Base-by-base conservation (phyloP, 2,888 invertebrate species). In the Atrina japonica region DNA sequence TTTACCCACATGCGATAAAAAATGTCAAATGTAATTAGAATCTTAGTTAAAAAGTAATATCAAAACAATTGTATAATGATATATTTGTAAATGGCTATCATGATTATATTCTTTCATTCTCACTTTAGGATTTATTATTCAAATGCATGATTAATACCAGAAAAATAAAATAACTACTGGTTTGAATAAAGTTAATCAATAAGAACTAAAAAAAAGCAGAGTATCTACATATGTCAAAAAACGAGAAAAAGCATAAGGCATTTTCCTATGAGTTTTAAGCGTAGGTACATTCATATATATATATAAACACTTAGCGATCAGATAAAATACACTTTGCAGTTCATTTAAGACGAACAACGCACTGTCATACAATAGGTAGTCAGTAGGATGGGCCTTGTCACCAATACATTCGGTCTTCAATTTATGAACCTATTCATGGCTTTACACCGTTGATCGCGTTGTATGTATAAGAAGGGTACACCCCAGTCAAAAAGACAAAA, bases 361-460 rank as follows among this genome's bases (percentile, higher is more conserved):
- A 16, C 6, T 49, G 43, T 49, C 35, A 66, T 43, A 63, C 56
- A 58, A 53, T 58, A 50, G 43, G 29, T 40, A 47, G 45, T 27
- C 7, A 45, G 59, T 56, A 61, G 71, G 71, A 67, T 63, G 64
- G 71, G 64, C 66, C 41, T 27, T 64, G 66, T 67, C 67, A 72
- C 50, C 60, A 56, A 40, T 43, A 30, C 60, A n/a, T 30, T 29
- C 49, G 50, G 60, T 55, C 47, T 21, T 56, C 66, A 61, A 66
- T 66, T 66, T 71, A 71, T 66, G 70, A 66, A 66, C 59, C 70
- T 70, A 59, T 66, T 65, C 66, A 66, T 45, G 41, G n/a, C 27
- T n/a, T 43, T 27, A 41, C 16, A 25, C 27, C 43, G 41, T n/a
- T 59, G 43, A 59, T 45, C 45, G 43, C 23, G 43, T 21, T 41